A percentile compares a stretch with the other conserved stretches of the same genome.
Evolutionary conservation across 2,113 vertebrate species (phyloP).

Genomic region (Gasterosteus nipponicus): DNA sequence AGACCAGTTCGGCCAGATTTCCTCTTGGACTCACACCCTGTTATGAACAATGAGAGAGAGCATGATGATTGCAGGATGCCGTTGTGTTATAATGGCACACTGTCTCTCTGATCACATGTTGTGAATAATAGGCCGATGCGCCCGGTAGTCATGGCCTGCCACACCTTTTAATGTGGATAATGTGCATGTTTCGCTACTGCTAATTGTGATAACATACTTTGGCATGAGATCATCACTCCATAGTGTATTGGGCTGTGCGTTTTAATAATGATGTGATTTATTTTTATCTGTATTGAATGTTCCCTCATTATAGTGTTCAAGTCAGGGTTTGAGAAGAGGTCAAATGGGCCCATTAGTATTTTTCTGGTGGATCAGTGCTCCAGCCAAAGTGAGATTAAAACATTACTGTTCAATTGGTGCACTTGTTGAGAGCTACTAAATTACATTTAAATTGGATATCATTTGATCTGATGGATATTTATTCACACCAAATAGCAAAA

Average conservation of each 20-base stretch:
- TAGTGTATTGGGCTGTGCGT: slow-evolving; percentile 4
- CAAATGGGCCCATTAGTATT: not conserved
- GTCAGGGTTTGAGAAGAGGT: not conserved
- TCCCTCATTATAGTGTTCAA: not conserved
- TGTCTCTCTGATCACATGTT: slow-evolving; percentile 29
- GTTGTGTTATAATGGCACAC: slow-evolving; percentile 7
- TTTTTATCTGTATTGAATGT: not conserved
- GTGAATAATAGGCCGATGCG: slow-evolving; percentile 35
- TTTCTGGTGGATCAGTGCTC: not conserved
- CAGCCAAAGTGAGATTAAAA: not conserved
- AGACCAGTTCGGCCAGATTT: slow-evolving; percentile 48
- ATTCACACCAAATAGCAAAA: not conserved
- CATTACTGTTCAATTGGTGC: not conserved
- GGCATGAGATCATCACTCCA: not conserved
- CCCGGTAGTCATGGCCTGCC: slow-evolving; percentile 26
- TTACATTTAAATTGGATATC: not conserved
- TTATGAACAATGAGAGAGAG: slow-evolving; percentile 36
- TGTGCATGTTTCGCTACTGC: slow-evolving; percentile 27
- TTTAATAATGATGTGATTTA: slow-evolving; percentile 1
- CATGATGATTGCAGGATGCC: slow-evolving; percentile 28
- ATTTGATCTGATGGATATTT: not conserved
- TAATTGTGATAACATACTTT: slow-evolving; percentile 15
- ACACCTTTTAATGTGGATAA: slow-evolving; percentile 35
- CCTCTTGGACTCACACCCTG: slow-evolving; percentile 35
- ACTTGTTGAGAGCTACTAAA: not conserved